phyloP scores from a whole-genome alignment of 1,140 invertebrate genomes.

The Piezodorus guildinii region DNA sequence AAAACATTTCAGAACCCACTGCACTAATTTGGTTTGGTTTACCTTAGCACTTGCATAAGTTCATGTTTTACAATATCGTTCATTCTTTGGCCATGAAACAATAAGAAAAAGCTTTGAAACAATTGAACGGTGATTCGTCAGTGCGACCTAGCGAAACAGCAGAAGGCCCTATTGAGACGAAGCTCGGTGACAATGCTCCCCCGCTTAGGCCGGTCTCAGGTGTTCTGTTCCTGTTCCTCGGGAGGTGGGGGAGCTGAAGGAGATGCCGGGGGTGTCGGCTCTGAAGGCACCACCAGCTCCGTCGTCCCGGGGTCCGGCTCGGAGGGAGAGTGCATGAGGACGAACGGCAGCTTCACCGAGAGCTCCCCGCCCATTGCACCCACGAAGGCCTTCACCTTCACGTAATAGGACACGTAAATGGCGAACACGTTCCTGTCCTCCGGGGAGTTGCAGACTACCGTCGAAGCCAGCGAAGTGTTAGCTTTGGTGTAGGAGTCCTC shows the following conservation, averaged over 20 bases:
- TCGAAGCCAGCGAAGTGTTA: conserved; percentile 53
- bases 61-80: too few relatives aligned
- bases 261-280: conserved; percentile 29
- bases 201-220: conserved; percentile 9
- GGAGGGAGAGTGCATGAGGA: conserved; percentile 45
- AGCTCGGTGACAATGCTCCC: conserved; percentile 20
- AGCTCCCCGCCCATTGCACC: conserved; percentile 68
- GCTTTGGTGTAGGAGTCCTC: conserved; percentile 62
- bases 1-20: too few relatives aligned
- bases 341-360: conserved; percentile 68
- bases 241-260: conserved; percentile 24
- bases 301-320: conserved; percentile 35
- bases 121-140: not conserved
- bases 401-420: conserved; percentile 81
- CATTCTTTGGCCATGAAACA: too few relatives aligned
- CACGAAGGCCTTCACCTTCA: conserved; percentile 68
- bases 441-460: conserved; percentile 46
- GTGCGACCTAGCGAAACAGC: conserved; percentile 23
- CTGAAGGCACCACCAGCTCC: conserved; percentile 30
- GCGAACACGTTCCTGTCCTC: conserved; percentile 75
- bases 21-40: too few relatives aligned
- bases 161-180: conserved; percentile 25
- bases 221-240: not conserved
- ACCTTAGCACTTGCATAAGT: too few relatives aligned
- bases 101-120: too few relatives aligned